Conservation (phyloP, 2,113 vertebrate species). For the Nyctibius bracteatus region DNA sequence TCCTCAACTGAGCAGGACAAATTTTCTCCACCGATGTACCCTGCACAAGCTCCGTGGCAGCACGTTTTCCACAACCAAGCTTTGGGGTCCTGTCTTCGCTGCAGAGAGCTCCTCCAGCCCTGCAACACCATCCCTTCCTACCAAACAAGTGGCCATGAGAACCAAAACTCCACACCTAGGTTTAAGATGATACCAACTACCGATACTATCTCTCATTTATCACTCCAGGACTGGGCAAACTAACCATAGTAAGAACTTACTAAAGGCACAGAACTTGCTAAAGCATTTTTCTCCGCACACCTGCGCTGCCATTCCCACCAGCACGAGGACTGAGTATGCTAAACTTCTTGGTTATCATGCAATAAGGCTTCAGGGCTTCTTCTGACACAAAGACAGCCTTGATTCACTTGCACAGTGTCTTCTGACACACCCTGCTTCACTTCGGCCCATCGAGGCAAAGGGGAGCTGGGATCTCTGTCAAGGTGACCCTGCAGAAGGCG, state of each 20-base stretch:
- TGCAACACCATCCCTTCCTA: neutral
- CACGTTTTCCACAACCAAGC: neutral
- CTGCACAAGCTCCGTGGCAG: neutral
- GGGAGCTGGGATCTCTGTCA: neutral
- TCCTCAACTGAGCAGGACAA: neutral
- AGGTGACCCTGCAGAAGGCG: neutral
- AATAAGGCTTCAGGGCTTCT: neutral
- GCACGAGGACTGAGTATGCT: neutral
- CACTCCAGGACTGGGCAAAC: neutral
- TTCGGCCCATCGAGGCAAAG: fast-evolving
- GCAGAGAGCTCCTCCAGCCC: neutral
- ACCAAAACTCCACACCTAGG: conserved; percentile 13
- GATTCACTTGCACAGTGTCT: neutral
- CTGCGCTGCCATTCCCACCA: fast-evolving
- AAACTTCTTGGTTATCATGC: neutral
- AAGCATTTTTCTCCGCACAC: neutral
- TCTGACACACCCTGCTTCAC: neutral
- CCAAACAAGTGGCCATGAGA: neutral
- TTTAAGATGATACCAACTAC: neutral
- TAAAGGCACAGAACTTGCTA: neutral
- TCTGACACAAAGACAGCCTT: neutral
- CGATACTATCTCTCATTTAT: neutral
- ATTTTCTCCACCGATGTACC: neutral
- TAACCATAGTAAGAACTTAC: neutral
- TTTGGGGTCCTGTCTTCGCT: conserved; percentile 6